phyloP scores from a whole-genome alignment of 1,140 invertebrate genomes.

The Mycetomoellerius zeteki region DNA sequence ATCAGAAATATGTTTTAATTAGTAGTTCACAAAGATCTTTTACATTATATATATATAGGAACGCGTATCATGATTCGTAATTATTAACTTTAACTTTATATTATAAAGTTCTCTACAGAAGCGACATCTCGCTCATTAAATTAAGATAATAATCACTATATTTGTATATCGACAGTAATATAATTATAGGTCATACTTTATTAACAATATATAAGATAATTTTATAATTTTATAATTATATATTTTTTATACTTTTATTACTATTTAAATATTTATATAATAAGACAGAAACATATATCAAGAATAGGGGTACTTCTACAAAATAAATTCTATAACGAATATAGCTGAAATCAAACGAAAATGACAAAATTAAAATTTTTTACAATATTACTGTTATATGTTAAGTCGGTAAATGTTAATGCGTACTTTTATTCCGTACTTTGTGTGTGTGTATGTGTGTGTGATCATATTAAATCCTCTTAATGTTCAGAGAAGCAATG shows the following conservation, averaged over 20 bases:
- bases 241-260: not conserved
- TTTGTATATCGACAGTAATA: not conserved
- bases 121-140: not conserved
- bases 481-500: constrained; percentile 2
- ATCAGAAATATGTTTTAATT: too few species aligned
- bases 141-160: not conserved
- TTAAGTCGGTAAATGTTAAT: not conserved
- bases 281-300: not conserved
- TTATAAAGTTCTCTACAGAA: not conserved
- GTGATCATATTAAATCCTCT: constrained; percentile 5
- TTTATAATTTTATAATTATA: not conserved
- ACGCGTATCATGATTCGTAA: too few species aligned
- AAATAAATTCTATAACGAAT: not conserved
- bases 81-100: too few species aligned
- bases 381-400: constrained; percentile 2
- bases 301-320: not conserved
- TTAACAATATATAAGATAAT: not conserved
- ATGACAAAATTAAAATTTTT: not conserved
- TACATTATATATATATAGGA: too few species aligned
- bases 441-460: too few species aligned
- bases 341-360: not conserved
- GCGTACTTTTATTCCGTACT: constrained; percentile 28
- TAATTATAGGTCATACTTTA: not conserved
- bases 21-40: too few species aligned
- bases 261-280: not conserved